Base-by-base conservation (phyloP, 2,888 invertebrate genomes). In the Hypomecis punctinalis region DNA sequence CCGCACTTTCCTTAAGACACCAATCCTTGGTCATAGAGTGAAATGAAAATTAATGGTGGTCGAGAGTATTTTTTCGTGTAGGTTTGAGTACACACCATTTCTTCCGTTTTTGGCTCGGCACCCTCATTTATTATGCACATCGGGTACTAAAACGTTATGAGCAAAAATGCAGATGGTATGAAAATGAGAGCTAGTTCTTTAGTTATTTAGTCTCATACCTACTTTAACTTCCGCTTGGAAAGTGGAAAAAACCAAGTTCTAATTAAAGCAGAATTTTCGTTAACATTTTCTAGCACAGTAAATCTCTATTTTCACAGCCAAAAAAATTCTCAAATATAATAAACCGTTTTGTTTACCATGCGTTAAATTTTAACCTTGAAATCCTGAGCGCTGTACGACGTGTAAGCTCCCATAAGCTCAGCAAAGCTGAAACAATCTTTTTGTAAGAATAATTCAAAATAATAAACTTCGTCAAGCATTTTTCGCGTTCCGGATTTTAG, bases 41-140 rank as follows among this genome's bases (percentile, higher is more conserved):
- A 89, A 92, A 93, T 93, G 91, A 92, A 91, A 91, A 93, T 92
- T 91, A 93, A 93, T 93, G 90, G 83, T 82, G 73, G 85, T 75
- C 82, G 82, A 79, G 85, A 93, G 92, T 93, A 93, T 93, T 91
- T 93, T 93, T 92, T 91, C 92, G 86, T 92, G 92, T 92, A 80
- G 89, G 87, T 91, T 88, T 87, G 89, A 92, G 92, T 90, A 91
- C 84, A 90, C 86, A 89, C 90, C 89, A 91, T 93, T 92, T 85
- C 82, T 91, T 89, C 86, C 85, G 86, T 82, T 91, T 91, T 89
- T 90, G 88, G 91, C 85, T 81, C 79, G 79, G 80, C 80, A 85
- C 86, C 88, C 86, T 86, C 91, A 92, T 92, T 90, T 90, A 90
- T 91, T 89, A 90, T 89, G 88, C 88, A 87, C 86, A 85, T 84